Percentiles rank a stretch among this genome's conserved stretches.
phyloP scores from a whole-genome alignment of 2,888 invertebrate species.

The Schrankia costaestrigalis region DNA sequence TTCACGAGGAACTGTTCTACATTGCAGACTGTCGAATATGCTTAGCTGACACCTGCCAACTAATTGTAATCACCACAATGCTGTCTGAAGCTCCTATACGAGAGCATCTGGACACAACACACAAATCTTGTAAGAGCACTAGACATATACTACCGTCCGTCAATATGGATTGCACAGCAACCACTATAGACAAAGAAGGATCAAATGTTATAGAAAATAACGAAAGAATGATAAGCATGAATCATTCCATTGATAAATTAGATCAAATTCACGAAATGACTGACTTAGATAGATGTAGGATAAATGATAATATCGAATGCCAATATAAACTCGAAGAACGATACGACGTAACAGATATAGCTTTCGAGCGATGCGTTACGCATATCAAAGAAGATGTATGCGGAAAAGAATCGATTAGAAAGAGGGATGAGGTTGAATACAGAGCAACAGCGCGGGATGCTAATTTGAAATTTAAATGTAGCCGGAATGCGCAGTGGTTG shows the following conservation, averaged over 20 bases:
- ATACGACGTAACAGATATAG: conserved; percentile 40
- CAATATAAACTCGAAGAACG: conserved; percentile 51
- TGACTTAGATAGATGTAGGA: conserved; percentile 70
- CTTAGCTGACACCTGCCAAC: conserved; percentile 61
- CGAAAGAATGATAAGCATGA: conserved; percentile 46
- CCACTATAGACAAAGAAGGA: conserved; percentile 19
- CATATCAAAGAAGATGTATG: conserved; percentile 60
- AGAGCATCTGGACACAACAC: conserved; percentile 17
- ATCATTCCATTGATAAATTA: conserved; percentile 68
- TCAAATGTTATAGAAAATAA: conserved; percentile 39
- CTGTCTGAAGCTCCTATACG: conserved; percentile 18
- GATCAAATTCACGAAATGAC: conserved; percentile 57
- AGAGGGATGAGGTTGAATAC: conserved; percentile 58
- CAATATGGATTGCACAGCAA: conserved; percentile 18
- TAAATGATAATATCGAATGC: conserved; percentile 51
- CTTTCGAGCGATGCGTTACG: conserved; percentile 45
- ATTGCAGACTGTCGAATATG: conserved; percentile 45
- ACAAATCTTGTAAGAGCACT: conserved; percentile 14
- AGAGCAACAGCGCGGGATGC: conserved; percentile 57
- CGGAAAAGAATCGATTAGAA: conserved; percentile 65
- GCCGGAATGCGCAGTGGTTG: conserved; percentile 51
- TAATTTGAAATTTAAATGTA: conserved; percentile 71
- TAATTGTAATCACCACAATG: conserved; percentile 29
- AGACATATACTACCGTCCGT: conserved; percentile 11
- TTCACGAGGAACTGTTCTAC: conserved; percentile 32